A percentile compares a stretch with the other conserved stretches of the same genome.
phyloP scores from a whole-genome alignment of 2,113 vertebrate species.

The Motacilla tschutschensis region DNA sequence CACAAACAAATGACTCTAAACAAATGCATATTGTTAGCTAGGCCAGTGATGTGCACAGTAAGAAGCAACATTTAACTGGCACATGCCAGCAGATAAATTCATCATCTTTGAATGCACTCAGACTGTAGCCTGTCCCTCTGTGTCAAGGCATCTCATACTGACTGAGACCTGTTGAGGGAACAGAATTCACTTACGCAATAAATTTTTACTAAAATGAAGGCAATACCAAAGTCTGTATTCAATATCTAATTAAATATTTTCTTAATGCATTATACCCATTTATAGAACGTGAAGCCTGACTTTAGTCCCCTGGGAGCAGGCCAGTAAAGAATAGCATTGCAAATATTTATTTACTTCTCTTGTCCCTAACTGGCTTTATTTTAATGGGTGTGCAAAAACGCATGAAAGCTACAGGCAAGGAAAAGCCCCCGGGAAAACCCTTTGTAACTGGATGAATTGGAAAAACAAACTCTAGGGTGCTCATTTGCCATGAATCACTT shows the following conservation, averaged over 20 bases:
- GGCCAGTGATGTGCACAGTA: not conserved
- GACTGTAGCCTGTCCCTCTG: not conserved
- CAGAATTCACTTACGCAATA: not conserved
- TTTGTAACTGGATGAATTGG: constrained; percentile 44
- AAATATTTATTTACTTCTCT: constrained; percentile 48
- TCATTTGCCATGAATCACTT: constrained; percentile 24
- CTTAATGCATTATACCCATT: not conserved
- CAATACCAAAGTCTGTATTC: not conserved
- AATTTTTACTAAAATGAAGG: not conserved
- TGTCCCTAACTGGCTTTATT: constrained; percentile 11
- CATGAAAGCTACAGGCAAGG: constrained; percentile 6
- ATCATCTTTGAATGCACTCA: not conserved
- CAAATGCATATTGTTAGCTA: not conserved
- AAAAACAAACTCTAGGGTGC: constrained; percentile 38
- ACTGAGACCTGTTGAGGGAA: not conserved
- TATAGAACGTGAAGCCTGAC: not conserved
- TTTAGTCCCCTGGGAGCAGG: constrained; percentile 24
- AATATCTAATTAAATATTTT: constrained; percentile 41
- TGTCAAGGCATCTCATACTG: not conserved
- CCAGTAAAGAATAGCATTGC: constrained; percentile 39
- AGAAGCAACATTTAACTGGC: not conserved
- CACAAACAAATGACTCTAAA: not conserved
- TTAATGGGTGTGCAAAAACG: constrained; percentile 23
- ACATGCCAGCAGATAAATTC: not conserved
- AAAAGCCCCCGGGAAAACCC: constrained; percentile 4